Conservation (phyloP, 1,140 invertebrate species). For the Pogonomyrmex californicus region DNA sequence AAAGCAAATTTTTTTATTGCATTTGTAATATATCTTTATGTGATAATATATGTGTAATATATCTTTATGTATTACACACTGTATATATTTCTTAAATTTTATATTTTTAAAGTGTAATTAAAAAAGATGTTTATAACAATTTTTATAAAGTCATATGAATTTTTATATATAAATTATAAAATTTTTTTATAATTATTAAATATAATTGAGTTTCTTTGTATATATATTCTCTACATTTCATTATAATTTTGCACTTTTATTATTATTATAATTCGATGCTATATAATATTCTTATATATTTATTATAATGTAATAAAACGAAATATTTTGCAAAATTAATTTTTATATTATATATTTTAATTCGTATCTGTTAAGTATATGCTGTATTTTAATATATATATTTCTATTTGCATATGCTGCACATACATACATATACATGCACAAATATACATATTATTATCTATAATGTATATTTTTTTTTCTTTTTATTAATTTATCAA, state of each 20-base stretch:
- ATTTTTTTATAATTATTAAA: neutral
- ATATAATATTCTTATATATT: neutral
- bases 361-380: neutral
- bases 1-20: too few relatives aligned
- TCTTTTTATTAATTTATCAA: neutral
- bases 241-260: neutral
- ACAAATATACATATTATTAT: neutral
- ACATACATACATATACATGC: too few relatives aligned
- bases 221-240: too few relatives aligned
- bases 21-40: too few relatives aligned
- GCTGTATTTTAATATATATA: neutral
- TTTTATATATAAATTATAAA: neutral
- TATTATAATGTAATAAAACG: neutral
- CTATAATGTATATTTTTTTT: neutral
- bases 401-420: neutral
- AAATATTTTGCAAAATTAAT: neutral
- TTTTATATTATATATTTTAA: neutral
- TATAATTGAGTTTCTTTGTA: neutral
- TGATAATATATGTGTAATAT: too few relatives aligned
- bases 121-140: neutral
- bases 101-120: too few relatives aligned
- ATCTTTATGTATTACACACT: too few relatives aligned
- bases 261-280: neutral
- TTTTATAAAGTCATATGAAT: neutral
- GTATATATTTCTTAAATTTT: too few relatives aligned